These are phyloP conservation scores for Amphibalanus amphitrite DNA, from an alignment of 1,140 invertebrate genomes.

Conservation along the genomic window DNA sequence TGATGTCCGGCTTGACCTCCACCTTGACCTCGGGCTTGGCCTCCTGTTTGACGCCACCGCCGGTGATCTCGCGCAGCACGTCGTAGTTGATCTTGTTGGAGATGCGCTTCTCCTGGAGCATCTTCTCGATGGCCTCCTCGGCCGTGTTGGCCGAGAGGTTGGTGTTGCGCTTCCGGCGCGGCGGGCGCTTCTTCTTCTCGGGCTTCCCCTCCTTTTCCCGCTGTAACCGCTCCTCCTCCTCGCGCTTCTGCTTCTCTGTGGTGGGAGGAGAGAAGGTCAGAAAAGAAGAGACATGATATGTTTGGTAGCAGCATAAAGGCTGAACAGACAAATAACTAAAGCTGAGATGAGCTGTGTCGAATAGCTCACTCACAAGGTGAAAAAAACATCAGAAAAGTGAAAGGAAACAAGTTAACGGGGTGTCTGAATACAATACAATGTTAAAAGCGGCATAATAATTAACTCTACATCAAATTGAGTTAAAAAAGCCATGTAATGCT, in stretches of 20 bases:
- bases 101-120: constrained; percentile 85
- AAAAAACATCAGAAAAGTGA: too few species aligned
- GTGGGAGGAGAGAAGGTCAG: too few species aligned
- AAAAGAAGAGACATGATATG: too few species aligned
- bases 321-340: too few species aligned
- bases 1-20: constrained; percentile 12
- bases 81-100: constrained; percentile 97
- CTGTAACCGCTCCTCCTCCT: constrained; percentile 41
- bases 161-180: constrained; percentile 33
- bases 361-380: too few species aligned
- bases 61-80: constrained; percentile 64
- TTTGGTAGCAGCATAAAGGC: too few species aligned
- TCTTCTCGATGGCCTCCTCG: constrained; percentile 81
- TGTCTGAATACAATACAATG: too few species aligned
- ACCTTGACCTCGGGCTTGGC: constrained; percentile 18
- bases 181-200: constrained; percentile 39
- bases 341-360: too few species aligned
- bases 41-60: constrained; percentile 20
- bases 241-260: constrained; percentile 47
- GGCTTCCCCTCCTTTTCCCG: constrained; percentile 30
- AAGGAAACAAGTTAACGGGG: too few species aligned
- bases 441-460: too few species aligned
- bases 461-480: too few species aligned
- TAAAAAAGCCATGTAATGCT: too few species aligned
- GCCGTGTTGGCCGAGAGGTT: constrained; percentile 51